Conservation (phyloP, 2,888 invertebrate genomes). For the Aricia artaxerxes region DNA sequence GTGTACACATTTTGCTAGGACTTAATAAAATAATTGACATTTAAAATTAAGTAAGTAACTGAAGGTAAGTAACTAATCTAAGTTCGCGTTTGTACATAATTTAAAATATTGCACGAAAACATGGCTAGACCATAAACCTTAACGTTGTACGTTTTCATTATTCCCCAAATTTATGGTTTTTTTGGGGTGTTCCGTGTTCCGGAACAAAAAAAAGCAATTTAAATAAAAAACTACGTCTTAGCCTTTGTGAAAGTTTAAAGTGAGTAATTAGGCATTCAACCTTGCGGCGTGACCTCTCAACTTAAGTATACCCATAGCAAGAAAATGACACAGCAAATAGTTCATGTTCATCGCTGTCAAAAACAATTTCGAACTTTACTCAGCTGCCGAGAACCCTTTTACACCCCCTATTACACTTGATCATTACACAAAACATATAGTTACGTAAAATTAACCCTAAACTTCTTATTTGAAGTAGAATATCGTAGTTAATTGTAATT, state of each 20-base stretch:
- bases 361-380: neutral
- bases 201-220: neutral
- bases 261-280: constrained; percentile 12
- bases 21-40: no score
- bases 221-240: neutral
- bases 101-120: neutral
- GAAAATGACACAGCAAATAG: constrained; percentile 5
- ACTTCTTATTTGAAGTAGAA: neutral
- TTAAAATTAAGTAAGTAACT: no score
- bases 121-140: neutral
- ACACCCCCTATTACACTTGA: neutral
- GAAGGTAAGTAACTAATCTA: no score
- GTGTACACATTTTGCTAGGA: no score
- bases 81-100: neutral
- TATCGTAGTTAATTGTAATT: neutral
- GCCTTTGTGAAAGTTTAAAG: neutral
- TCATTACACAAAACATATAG: neutral
- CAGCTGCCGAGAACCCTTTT: neutral
- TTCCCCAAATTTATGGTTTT: neutral
- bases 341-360: neutral
- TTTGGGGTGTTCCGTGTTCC: neutral
- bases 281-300: neutral
- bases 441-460: neutral
- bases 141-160: neutral
- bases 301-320: neutral